These are phyloP conservation scores for Gymnodraco acuticeps DNA, from an alignment of 2,797 vertebrate genomes.

Conservation along the genomic window DNA sequence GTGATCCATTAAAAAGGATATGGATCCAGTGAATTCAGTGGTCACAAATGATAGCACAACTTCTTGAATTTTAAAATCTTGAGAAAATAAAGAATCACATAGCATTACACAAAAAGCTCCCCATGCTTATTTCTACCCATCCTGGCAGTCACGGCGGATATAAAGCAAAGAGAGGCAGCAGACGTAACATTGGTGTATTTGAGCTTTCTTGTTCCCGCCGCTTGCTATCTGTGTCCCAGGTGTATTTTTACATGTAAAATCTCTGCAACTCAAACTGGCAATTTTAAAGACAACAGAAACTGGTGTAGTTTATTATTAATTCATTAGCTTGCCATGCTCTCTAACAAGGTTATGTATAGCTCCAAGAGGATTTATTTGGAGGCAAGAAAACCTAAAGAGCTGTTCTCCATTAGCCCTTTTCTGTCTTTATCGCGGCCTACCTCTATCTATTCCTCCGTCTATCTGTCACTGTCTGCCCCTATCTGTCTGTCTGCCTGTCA, in stretches of 20 bases:
- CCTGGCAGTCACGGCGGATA: background rate
- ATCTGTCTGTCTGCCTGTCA: conserved; percentile 60
- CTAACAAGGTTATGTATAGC: conserved; percentile 41
- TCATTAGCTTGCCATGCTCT: conserved; percentile 36
- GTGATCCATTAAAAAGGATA: background rate
- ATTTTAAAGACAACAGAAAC: conserved; percentile 52
- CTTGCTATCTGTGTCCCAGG: conserved; percentile 31
- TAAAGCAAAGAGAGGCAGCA: conserved; percentile 16
- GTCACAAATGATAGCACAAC: background rate
- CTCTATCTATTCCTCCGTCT: conserved; percentile 27
- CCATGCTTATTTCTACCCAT: conserved; percentile 6
- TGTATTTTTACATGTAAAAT: conserved; percentile 51
- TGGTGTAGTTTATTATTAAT: conserved; percentile 61
- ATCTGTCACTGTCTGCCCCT: conserved; percentile 54
- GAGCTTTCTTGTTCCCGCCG: conserved; percentile 6
- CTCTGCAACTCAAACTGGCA: conserved; percentile 50
- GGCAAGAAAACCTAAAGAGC: conserved; percentile 8
- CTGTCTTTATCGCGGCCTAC: conserved; percentile 19
- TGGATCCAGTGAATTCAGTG: background rate
- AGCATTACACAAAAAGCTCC: background rate
- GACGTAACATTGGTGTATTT: conserved; percentile 12
- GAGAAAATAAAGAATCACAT: conserved; percentile 6
- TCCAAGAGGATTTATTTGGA: conserved; percentile 4
- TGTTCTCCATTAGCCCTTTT: conserved; percentile 10
- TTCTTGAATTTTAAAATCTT: conserved; percentile 15